Base-by-base conservation (phyloP, 2,888 invertebrate genomes). In the Drosophila antonietae region DNA sequence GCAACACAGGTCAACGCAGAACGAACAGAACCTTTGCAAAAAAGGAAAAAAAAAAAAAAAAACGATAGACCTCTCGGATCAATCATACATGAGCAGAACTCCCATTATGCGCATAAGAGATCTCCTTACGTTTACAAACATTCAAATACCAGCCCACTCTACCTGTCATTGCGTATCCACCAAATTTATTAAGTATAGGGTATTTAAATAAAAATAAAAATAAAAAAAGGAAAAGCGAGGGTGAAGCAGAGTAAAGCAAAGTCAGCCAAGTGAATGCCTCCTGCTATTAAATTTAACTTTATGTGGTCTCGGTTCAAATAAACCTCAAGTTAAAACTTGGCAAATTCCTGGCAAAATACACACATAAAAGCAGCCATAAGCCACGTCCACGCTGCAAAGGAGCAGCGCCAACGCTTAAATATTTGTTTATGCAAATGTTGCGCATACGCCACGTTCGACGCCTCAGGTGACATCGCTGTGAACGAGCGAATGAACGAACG, bases 201-300 rank as follows among this genome's bases (percentile, higher is more conserved):
- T 55, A 55, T 55, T 53, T 35, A 46, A 12, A 46, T 37, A 10
- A 41, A 43, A 44, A 41, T 43, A 0, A 15, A 9, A 23, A 14
- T 20, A 23, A 0, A 15, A 9, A 23, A 14, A n/a, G n/a, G n/a
- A n/a, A 46, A 23, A 23, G 1, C 3, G 20, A 20, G 12, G 15
- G 12, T 18, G 49, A 49, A 12, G 18, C 39, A 20, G 35, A 23
- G 39, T 18, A 28, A 41, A 37, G 35, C 51, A 20, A 73, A 66
- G 44, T 31, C 47, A 61, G 39, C 31, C 28, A 28, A 41, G 49
- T 18, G 68, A 78, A 56, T 68, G 52, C 57, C 46, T 39, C 12
- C 46, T 49, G 23, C 59, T 39, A 31, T 31, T 76, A 82, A 84
- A 80, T 73, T 82, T 82, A 83, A 82, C 82, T 83, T 83, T 80